phyloP scores from a whole-genome alignment of 2,113 vertebrate species.

The Sterrhoptilus dennistouni region DNA sequence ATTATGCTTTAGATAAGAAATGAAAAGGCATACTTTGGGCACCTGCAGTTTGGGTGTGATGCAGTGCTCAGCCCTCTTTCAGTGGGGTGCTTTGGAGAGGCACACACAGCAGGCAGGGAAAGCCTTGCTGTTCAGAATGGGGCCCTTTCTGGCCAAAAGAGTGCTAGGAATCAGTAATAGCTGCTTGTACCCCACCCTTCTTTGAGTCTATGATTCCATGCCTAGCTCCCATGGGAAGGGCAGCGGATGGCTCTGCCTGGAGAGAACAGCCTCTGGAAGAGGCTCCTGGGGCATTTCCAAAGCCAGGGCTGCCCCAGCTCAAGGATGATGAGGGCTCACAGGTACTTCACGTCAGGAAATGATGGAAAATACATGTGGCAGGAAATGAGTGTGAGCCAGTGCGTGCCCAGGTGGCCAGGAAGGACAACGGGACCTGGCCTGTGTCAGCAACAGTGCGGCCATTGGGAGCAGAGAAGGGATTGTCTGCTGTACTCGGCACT shows the following conservation, averaged over 20 bases:
- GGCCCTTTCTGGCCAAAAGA: not conserved
- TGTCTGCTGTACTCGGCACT: not conserved
- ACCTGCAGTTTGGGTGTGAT: rapidly evolving
- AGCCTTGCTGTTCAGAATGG: not conserved
- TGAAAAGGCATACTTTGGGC: not conserved
- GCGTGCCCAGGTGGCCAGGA: not conserved
- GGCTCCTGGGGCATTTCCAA: rapidly evolving
- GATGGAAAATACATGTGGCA: rapidly evolving
- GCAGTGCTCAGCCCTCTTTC: no score
- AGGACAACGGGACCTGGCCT: not conserved
- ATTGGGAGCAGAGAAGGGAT: not conserved
- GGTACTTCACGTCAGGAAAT: rapidly evolving
- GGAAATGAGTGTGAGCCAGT: not conserved
- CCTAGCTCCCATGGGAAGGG: rapidly evolving
- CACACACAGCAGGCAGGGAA: rapidly evolving
- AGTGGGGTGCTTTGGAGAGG: not conserved
- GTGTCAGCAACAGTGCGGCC: not conserved
- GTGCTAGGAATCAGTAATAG: not conserved
- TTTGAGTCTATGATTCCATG: no score
- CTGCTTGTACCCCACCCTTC: not conserved
- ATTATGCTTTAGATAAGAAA: not conserved
- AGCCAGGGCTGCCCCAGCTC: no score
- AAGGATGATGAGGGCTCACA: rapidly evolving
- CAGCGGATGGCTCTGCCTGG: rapidly evolving
- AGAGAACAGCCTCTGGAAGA: not conserved